Percentiles rank a stretch among this genome's conserved stretches.
Conservation (phyloP, 2,888 invertebrate genomes). For the Idaea dimidiata region DNA sequence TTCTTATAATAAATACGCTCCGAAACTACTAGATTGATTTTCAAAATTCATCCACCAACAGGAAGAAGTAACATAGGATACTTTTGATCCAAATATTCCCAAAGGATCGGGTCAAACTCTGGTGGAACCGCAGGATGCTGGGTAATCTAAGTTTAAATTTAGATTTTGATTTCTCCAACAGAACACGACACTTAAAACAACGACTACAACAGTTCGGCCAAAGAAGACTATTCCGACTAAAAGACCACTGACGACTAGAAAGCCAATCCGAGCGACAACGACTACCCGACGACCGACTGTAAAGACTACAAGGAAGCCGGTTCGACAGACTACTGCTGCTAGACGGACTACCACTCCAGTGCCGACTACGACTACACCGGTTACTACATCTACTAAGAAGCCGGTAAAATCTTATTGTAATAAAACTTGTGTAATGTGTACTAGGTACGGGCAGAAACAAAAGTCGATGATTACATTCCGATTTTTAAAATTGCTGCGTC, state of each 20-base stretch:
- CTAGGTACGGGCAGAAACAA: no score
- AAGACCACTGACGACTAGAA: constrained; percentile 67
- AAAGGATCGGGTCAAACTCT: no score
- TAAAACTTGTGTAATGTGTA: no score
- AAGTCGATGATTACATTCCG: no score
- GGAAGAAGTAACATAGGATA: no score
- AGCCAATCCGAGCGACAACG: constrained; percentile 62
- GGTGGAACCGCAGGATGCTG: no score
- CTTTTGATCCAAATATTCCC: no score
- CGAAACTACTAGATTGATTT: no score
- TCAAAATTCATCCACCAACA: no score
- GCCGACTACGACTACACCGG: constrained; percentile 33
- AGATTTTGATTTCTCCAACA: background rate
- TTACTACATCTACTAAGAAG: constrained; percentile 52
- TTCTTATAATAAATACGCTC: no score
- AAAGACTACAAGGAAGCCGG: constrained; percentile 70
- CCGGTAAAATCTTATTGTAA: constrained; percentile 52
- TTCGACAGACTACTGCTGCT: constrained; percentile 52
- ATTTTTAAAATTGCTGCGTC: no score
- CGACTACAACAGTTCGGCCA: constrained; percentile 54
- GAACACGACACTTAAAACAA: constrained; percentile 61
- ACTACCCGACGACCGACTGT: constrained; percentile 64
- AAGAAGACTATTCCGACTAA: constrained; percentile 64
- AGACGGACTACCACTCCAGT: constrained; percentile 50
- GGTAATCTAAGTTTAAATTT: no score